A percentile compares a stretch with the other conserved stretches of the same genome.
Evolutionary conservation across 2,888 invertebrate genomes (phyloP).

Genomic region (Argyresthia albistria): DNA sequence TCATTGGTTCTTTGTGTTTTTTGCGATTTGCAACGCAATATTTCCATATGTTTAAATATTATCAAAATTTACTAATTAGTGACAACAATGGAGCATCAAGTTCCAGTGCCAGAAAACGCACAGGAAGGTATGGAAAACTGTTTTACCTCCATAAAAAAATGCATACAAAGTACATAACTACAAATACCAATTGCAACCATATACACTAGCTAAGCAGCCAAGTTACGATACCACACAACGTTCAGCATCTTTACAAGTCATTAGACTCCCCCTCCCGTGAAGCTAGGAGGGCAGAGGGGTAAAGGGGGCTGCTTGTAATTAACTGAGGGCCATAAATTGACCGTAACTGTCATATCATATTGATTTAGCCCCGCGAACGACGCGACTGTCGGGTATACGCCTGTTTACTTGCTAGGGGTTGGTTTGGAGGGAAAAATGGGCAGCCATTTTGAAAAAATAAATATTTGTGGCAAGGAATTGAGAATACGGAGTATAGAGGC

Average conservation of each 20-base stretch:
- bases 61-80: too few relatives aligned
- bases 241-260: conserved; percentile 62
- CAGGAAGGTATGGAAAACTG: too few relatives aligned
- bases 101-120: too few relatives aligned
- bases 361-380: conserved; percentile 62
- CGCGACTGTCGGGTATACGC: conserved; percentile 5
- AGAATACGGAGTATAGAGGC: neutral
- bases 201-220: too few relatives aligned
- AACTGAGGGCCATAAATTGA: conserved; percentile 71
- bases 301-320: conserved; percentile 57
- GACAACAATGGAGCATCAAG: too few relatives aligned
- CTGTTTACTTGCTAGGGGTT: conserved; percentile 2
- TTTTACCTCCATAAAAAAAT: too few relatives aligned
- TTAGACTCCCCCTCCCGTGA: conserved; percentile 37
- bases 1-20: too few relatives aligned
- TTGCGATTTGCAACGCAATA: too few relatives aligned
- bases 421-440: neutral
- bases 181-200: too few relatives aligned
- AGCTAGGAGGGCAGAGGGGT: conserved; percentile 14
- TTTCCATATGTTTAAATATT: too few relatives aligned
- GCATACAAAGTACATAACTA: too few relatives aligned
- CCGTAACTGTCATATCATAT: conserved; percentile 73
- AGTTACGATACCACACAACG: neutral
- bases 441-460: conserved; percentile 3
- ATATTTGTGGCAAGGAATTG: neutral